Base-by-base conservation (phyloP, 2,113 vertebrate species). In the Danionella cerebrum region DNA sequence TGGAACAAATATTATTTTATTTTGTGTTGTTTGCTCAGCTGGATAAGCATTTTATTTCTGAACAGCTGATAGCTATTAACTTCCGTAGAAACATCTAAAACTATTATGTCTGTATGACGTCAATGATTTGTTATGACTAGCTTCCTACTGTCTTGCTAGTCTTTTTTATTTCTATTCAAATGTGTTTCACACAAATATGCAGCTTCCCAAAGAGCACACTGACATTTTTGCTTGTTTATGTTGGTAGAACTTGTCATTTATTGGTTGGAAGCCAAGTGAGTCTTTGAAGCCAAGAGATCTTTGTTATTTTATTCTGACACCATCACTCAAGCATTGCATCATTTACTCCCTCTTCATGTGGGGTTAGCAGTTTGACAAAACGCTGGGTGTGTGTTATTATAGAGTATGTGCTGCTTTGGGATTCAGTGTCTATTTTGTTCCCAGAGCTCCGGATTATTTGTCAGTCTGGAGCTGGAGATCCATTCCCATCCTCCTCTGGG, bases 401-500 rank as follows among this genome's bases (percentile, higher is more conserved):
- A 39, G 11, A 29, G 25, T 60, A 8, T 2, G 51, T 60, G 39
- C 18, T 0, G 5, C 51, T 19, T 6, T 35, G 21, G 41, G 22
- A 50, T 58, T 41, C 16, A 27, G 16, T n/a, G 27, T 31, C 8
- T 55, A 3, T 47, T n/a, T n/a, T n/a, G n/a, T n/a, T n/a, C 27
- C 18, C 42, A 27, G 16, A 38, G 16, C 33, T 41, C 50, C 2
- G 14, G 41, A 70, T 16, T 52, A 59, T 24, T 48, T 60, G 68
- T 52, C 11, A 53, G 48, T 44, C 58, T 55, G 3, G 52, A 65
- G 31, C 42, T 33, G 27, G 25, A 31, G 47, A 33, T 25, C 16
- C 16, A 36, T 50, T 39, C 13, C 7, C 52, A 58, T 45, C 48
- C 65, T 62, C 65, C 18, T 22, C 38, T n/a, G 36, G 35, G 70